phyloP scores from a whole-genome alignment of 2,888 invertebrate genomes.

The Amphipoea oculea region DNA sequence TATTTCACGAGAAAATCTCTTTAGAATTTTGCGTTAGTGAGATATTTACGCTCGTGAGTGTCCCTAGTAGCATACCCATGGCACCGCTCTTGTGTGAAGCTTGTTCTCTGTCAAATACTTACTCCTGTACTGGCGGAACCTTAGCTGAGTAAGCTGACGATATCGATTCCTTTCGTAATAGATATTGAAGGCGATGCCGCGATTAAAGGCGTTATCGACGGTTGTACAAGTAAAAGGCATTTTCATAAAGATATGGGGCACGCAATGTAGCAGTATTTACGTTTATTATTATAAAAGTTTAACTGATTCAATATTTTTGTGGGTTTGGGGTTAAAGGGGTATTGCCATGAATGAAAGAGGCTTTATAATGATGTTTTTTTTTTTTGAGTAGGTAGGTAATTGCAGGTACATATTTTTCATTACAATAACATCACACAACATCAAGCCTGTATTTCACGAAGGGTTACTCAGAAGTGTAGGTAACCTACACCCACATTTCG shows the following conservation, averaged over 20 bases:
- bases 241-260: slow-evolving; percentile 43
- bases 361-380: too few relatives aligned
- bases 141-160: slow-evolving; percentile 24
- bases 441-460: background rate
- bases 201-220: slow-evolving; percentile 46
- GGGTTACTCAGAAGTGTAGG: background rate
- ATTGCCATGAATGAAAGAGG: background rate
- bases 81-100: background rate
- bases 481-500: background rate
- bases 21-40: background rate
- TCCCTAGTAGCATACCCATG: background rate
- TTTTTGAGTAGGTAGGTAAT: too few relatives aligned
- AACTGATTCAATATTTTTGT: slow-evolving; percentile 30
- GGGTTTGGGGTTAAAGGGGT: background rate
- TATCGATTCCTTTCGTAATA: slow-evolving; percentile 54
- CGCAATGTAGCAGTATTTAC: slow-evolving; percentile 38
- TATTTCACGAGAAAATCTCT: background rate
- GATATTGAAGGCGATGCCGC: slow-evolving; percentile 44
- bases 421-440: background rate
- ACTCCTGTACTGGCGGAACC: slow-evolving; percentile 32
- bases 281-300: slow-evolving; percentile 9
- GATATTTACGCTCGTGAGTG: background rate
- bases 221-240: slow-evolving; percentile 37
- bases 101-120: slow-evolving; percentile 23
- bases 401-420: too few relatives aligned